These are phyloP conservation scores for Crotalus viridis DNA, from an alignment of 2,113 vertebrate species.

Conservation along the genomic window DNA sequence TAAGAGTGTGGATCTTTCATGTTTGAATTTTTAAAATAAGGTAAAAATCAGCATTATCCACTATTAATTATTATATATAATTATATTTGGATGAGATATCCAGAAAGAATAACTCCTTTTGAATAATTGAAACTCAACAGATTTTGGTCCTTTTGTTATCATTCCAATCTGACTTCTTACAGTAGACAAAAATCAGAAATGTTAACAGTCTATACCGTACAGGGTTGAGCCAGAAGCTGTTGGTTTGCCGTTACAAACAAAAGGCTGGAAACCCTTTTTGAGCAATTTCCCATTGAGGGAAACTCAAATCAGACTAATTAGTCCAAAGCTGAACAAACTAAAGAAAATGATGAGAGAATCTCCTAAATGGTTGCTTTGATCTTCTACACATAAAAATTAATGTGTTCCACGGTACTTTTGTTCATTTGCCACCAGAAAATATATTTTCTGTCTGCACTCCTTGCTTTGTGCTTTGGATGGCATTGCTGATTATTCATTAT, in stretches of 20 bases:
- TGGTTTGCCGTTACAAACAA: neutral
- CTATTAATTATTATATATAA: neutral
- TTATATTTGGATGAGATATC: neutral
- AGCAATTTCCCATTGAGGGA: slow-evolving; percentile 6
- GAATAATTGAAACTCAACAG: neutral
- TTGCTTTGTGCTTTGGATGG: no score
- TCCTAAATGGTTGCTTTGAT: slow-evolving; percentile 13
- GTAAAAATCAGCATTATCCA: neutral
- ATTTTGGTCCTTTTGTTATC: neutral
- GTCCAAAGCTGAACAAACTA: slow-evolving; percentile 8
- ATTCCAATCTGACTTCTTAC: neutral
- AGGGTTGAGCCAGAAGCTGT: neutral
- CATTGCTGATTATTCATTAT: neutral
- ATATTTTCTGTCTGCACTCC: neutral
- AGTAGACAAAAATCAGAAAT: neutral
- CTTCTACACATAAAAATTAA: slow-evolving; percentile 10
- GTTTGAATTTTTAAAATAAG: neutral
- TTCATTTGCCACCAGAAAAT: neutral
- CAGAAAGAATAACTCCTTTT: neutral
- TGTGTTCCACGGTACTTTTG: slow-evolving; percentile 8
- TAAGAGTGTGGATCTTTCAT: neutral
- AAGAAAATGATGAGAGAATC: slow-evolving; percentile 12
- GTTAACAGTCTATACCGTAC: neutral
- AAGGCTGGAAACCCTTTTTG: slow-evolving; percentile 27
- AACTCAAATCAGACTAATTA: slow-evolving; percentile 49